A percentile compares a stretch with the other conserved stretches of the same genome.
These are phyloP conservation scores for Bombyx mori DNA, from an alignment of 1,140 invertebrate species.

Conservation along the genomic window DNA sequence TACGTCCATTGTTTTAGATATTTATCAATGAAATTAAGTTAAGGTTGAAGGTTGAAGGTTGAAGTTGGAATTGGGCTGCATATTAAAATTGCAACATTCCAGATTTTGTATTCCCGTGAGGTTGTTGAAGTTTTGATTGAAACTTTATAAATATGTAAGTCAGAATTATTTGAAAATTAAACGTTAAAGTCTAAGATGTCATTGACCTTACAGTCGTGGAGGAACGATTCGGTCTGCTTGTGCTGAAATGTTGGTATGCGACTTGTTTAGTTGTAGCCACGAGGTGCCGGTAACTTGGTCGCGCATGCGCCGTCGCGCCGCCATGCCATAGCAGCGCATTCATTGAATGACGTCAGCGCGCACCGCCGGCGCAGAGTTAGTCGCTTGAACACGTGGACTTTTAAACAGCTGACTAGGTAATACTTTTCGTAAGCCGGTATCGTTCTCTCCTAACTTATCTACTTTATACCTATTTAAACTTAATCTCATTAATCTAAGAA, in stretches of 20 bases:
- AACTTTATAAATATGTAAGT: background rate
- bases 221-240: slow-evolving; percentile 50
- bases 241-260: slow-evolving; percentile 58
- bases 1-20: too few species aligned
- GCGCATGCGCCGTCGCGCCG: slow-evolving; percentile 15
- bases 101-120: too few species aligned
- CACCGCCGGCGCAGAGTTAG: slow-evolving; percentile 21
- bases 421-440: too few species aligned
- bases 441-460: too few species aligned
- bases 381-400: too few species aligned
- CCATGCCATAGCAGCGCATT: slow-evolving; percentile 18
- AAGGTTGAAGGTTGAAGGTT: background rate
- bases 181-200: slow-evolving; percentile 29
- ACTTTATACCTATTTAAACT: too few species aligned
- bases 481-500: too few species aligned
- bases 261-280: slow-evolving; percentile 53
- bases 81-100: too few species aligned
- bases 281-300: slow-evolving; percentile 25
- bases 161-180: slow-evolving; percentile 19
- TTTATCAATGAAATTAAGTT: background rate
- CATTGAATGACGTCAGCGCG: slow-evolving; percentile 45
- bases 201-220: slow-evolving; percentile 41
- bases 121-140: background rate
- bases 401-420: too few species aligned
- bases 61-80: too few species aligned